Percentiles rank a stretch among this genome's conserved stretches.
These are phyloP conservation scores for Hiodon alosoides DNA, from an alignment of 2,113 vertebrate genomes.

Conservation along the genomic window DNA sequence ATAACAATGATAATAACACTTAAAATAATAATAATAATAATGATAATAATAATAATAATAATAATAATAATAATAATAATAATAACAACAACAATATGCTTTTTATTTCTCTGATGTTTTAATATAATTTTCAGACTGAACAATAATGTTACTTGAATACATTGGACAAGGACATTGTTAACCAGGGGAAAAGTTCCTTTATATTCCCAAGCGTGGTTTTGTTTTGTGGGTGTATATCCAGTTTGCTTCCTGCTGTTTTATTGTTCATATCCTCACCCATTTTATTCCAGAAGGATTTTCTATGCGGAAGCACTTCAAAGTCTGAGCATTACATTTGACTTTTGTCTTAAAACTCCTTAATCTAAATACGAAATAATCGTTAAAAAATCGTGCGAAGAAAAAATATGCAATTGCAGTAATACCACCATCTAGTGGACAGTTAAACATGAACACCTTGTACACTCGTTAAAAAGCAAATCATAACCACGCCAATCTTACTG, in stretches of 20 bases:
- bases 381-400: too few species aligned
- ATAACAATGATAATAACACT: too few species aligned
- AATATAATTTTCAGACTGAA: too few species aligned
- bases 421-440: slow-evolving; percentile 12
- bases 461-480: too few species aligned
- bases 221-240: not conserved
- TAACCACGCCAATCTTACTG: too few species aligned
- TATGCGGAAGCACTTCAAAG: not conserved
- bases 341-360: too few species aligned
- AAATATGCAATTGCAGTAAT: slow-evolving; percentile 1
- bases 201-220: not conserved
- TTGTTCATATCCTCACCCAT: slow-evolving; percentile 5
- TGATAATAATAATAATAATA: too few species aligned
- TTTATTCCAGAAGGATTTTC: not conserved
- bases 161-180: not conserved
- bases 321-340: not conserved
- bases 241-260: not conserved
- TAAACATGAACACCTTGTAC: not conserved
- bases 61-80: too few species aligned
- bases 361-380: too few species aligned
- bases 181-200: not conserved
- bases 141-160: not conserved
- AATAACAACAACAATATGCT: too few species aligned
- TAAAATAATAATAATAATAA: too few species aligned
- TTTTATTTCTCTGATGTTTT: too few species aligned